A percentile compares a stretch with the other conserved stretches of the same genome.
Evolutionary conservation across 2,113 vertebrate genomes (phyloP).

Genomic region (Lasiurus cinereus): DNA sequence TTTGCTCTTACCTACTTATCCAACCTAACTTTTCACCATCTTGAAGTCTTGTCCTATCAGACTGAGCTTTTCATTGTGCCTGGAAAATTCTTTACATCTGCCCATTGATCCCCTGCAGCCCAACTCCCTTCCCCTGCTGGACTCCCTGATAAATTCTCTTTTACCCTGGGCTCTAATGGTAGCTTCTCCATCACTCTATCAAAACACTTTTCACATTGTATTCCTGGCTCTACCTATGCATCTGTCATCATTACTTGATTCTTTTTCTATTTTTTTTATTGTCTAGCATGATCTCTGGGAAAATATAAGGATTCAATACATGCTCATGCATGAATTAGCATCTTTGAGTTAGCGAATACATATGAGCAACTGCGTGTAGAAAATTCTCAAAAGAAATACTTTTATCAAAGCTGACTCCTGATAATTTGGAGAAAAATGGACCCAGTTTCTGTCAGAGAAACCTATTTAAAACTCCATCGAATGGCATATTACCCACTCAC

Average conservation of each 20-base stretch:
- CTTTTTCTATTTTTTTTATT: background rate
- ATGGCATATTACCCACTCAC: background rate
- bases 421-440: background rate
- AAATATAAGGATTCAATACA: background rate
- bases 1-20: background rate
- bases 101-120: background rate
- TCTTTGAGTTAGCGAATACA: background rate
- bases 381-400: background rate
- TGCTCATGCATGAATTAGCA: background rate
- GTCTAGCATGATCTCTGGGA: background rate
- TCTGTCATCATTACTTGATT: background rate
- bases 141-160: background rate
- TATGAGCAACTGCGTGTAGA: accelerated
- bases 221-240: background rate
- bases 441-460: background rate
- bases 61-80: background rate
- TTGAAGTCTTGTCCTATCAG: background rate
- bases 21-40: background rate
- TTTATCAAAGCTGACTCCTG: background rate
- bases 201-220: background rate
- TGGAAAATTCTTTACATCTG: background rate
- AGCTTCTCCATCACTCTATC: background rate
- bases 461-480: background rate
- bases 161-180: background rate
- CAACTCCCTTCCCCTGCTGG: background rate